Percentiles rank a stretch among this genome's conserved stretches.
These are phyloP conservation scores for Melanotaenia maccullochi DNA, from an alignment of 2,797 vertebrate genomes.

Conservation along the genomic window DNA sequence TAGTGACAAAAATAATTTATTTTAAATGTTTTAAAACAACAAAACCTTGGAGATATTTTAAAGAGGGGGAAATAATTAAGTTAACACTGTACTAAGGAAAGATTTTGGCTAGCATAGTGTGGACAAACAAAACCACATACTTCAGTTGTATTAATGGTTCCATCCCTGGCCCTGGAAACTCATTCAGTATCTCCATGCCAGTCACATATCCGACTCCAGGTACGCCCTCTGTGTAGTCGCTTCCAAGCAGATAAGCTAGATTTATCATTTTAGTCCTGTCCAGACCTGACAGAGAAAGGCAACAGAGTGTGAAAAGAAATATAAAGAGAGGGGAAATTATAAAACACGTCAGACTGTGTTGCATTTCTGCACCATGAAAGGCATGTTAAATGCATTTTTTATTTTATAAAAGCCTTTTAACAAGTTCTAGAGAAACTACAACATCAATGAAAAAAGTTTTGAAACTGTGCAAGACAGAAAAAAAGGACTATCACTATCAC, in stretches of 20 bases:
- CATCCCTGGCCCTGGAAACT: constrained; percentile 91
- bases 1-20: neutral
- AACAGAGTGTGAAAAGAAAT: neutral
- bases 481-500: neutral
- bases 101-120: neutral
- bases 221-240: constrained; percentile 96
- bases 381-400: too few relatives aligned
- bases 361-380: neutral
- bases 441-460: neutral
- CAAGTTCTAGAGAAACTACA: neutral
- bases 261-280: constrained; percentile 95
- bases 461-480: neutral
- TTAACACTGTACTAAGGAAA: neutral
- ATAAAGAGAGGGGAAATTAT: neutral
- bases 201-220: constrained; percentile 93
- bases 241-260: constrained; percentile 96
- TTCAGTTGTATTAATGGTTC: constrained; percentile 89
- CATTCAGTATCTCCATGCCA: constrained; percentile 98
- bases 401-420: too few relatives aligned
- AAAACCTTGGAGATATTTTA: neutral
- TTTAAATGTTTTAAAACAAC: neutral
- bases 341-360: neutral
- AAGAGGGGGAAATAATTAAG: neutral
- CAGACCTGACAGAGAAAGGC: constrained; percentile 81
- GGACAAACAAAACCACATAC: constrained; percentile 72